Conservation (phyloP, 2,888 invertebrate species). For the Nomada fucata region DNA sequence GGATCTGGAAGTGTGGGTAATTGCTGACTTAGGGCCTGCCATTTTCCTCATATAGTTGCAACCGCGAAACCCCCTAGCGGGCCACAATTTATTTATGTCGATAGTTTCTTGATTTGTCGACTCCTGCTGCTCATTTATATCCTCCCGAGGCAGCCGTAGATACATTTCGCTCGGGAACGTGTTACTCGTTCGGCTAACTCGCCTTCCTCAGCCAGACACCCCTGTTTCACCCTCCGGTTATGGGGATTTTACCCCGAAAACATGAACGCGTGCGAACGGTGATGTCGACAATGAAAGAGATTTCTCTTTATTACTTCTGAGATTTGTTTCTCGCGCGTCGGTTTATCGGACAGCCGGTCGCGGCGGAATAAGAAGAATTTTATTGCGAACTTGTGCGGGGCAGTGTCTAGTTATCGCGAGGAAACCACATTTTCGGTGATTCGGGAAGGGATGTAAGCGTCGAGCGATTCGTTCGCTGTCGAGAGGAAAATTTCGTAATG, state of each 20-base stretch:
- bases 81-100: constrained; percentile 84
- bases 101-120: constrained; percentile 85
- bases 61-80: constrained; percentile 79
- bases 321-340: no score
- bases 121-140: constrained; percentile 83
- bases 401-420: no score
- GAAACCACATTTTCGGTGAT: no score
- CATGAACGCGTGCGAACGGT: background rate
- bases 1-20: constrained; percentile 76
- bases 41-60: constrained; percentile 79
- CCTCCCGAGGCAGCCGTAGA: constrained; percentile 77
- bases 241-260: constrained; percentile 8
- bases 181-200: constrained; percentile 40
- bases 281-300: background rate
- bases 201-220: background rate
- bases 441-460: no score
- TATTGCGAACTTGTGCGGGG: no score
- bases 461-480: no score
- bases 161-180: constrained; percentile 41
- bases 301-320: background rate
- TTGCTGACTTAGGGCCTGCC: constrained; percentile 82
- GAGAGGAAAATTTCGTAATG: no score
- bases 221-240: constrained; percentile 10
- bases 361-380: no score
- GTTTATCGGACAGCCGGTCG: no score